Conservation (phyloP, 1,140 invertebrate species). For the Temnothorax longispinosus region DNA sequence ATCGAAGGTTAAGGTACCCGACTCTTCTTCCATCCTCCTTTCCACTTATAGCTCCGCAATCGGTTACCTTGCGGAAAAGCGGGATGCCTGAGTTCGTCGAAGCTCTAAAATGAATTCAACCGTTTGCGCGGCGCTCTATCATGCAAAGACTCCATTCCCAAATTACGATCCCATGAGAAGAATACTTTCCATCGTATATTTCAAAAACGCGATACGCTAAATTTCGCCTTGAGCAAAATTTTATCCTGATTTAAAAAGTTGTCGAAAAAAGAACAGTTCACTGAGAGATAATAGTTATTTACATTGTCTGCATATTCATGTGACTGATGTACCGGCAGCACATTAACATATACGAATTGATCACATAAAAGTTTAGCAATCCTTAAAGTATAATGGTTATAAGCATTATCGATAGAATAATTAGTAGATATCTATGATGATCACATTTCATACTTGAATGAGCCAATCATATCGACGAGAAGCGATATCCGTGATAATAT, state of each 20-base stretch:
- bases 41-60: constrained; percentile 21
- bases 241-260: background rate
- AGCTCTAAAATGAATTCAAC: constrained; percentile 38
- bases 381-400: background rate
- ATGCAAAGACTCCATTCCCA: constrained; percentile 51
- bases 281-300: background rate
- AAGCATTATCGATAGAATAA: background rate
- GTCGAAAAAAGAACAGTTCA: background rate
- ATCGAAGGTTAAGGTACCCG: constrained; percentile 56
- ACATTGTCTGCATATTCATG: background rate
- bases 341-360: background rate
- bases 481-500: constrained; percentile 12
- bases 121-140: constrained; percentile 23
- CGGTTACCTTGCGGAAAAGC: constrained; percentile 47
- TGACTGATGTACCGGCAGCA: background rate
- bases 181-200: constrained; percentile 44
- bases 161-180: constrained; percentile 54
- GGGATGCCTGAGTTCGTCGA: constrained; percentile 25
- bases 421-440: background rate
- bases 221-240: background rate
- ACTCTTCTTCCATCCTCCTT: constrained; percentile 34
- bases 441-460: background rate
- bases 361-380: background rate
- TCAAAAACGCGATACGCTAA: constrained; percentile 7
- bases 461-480: background rate